These are phyloP conservation scores for Hydrochoerus hydrochaeris DNA, from an alignment of 2,113 vertebrate genomes.

Conservation along the genomic window DNA sequence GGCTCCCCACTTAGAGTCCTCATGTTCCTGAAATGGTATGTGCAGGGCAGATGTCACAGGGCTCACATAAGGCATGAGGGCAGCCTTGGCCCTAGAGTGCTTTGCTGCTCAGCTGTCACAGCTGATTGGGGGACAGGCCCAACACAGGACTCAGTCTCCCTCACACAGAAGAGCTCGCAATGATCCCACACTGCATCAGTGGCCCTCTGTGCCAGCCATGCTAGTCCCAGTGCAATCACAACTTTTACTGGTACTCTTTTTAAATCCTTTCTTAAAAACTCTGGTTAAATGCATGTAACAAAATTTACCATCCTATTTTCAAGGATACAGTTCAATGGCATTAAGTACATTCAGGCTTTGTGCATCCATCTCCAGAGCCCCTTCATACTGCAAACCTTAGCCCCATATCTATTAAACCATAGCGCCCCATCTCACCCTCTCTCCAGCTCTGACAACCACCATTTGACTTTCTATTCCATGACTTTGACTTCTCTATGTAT, in stretches of 20 bases:
- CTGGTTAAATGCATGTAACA: background rate
- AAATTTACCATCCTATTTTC: background rate
- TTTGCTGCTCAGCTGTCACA: constrained; percentile 81
- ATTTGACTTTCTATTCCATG: background rate
- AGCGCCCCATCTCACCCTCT: background rate
- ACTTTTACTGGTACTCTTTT: background rate
- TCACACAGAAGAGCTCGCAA: background rate
- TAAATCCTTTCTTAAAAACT: background rate
- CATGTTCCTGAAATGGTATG: constrained; percentile 76
- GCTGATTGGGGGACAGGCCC: background rate
- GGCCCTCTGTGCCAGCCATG: background rate
- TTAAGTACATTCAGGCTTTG: background rate
- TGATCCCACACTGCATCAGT: accelerated
- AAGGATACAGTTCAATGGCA: background rate
- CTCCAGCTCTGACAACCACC: background rate
- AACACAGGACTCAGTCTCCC: background rate
- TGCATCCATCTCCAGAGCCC: background rate
- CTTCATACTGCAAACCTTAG: background rate
- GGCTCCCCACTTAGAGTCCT: constrained; percentile 70
- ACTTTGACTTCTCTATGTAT: background rate
- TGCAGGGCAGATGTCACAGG: constrained; percentile 79
- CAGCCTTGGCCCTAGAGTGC: constrained; percentile 53
- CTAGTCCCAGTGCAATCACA: background rate
- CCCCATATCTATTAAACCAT: background rate
- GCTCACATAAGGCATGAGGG: constrained; percentile 69